Base-by-base conservation (phyloP, 2,113 vertebrate genomes). In the Cervus canadensis region DNA sequence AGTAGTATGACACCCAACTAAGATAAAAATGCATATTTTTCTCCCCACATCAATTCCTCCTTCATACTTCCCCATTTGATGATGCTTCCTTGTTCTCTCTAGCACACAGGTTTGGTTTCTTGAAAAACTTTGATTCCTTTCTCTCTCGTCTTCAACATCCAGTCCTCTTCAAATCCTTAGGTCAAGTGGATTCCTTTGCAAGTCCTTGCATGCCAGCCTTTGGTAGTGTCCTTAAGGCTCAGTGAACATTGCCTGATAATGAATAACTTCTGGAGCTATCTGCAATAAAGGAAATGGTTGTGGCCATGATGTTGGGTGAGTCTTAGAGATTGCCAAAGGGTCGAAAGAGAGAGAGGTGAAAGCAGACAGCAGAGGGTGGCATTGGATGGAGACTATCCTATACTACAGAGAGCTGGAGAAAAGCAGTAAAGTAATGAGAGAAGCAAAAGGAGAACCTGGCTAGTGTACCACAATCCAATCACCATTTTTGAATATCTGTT, bases 1-100 rank as follows among this genome's bases (percentile, higher is more conserved):
- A 91, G 84, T 62, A 71, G 43, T 71, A 60, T 48, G 45, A 62
- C 43, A 40, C n/a, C 23, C 5, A 91, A 50, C 23, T 71, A 87
- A 96, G 43, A 82, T 59, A 82, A 95, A 71, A 91, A 90, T 54
- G n/a, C 19, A 7, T 67, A 16, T 19, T 88, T 96, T 95, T 95
- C 87, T 96, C 26, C 67, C 43, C 6, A 95, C 74, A 95, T 83
- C 7, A 81, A 78, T 17, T 74, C 43, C 33, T 96, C 52, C 56
- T 89, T 96, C 62, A 87, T 23, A 54, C 19, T 79, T 92, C 9
- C 25, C 16, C 45, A 43, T 84, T 57, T 92, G 19, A 50, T 52
- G 50, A 92, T 74, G 19, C 16, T 48, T 81, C 36, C n/a, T 92
- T 45, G 33, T 92, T 83, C n/a, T 95, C 54, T 67, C 52, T 57